Base-by-base conservation (phyloP, 2,113 vertebrate genomes). In the Ammodytes dubius region DNA sequence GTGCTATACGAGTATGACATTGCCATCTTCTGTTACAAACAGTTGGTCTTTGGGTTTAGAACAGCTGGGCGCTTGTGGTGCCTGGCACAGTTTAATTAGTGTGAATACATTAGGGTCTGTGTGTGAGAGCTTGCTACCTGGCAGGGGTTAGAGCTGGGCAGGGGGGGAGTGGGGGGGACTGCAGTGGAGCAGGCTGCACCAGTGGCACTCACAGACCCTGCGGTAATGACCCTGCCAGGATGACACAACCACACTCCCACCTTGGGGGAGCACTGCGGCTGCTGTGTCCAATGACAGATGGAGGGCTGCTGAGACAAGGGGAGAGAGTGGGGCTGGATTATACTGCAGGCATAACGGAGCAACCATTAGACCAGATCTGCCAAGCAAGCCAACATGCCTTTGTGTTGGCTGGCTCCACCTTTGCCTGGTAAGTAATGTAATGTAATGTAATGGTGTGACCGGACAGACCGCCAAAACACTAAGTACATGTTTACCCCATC, bases 61-160 rank as follows among this genome's bases (percentile, higher is more conserved):
- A 87, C 88, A 88, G 93, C 90, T 77, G 87, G 88, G 88, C 66
- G 87, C 91, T 89, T 84, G 90, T 82, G 81, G 88, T 82, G 89
- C 89, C 89, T 92, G 93, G 94, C 92, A 74, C 88, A 74, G 81
- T 95, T 93, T 95, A 95, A 95, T 95, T 94, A 95, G 93, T 89
- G 90, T 90, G 94, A 95, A 95, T 94, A 91, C 94, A 95, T 95
- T 95, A 94, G 87, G 86, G 27, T 27, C 27, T 87, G 91, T 89
- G 92, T 83, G 92, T 89, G 91, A 87, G 92, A 92, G 84, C 87
- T 79, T 88, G 91, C 90, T 93, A 93, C 93, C 92, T 95, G 94
- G 92, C 94, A 93, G 89, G 92, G 92, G 88, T 93, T 84, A 86
- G 90, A 85, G 84, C 89, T 72, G 89, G 86, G 82, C 85, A 91